Evolutionary conservation across 1,140 invertebrate genomes (phyloP).

Genomic region (Psilanteris sp.): DNA sequence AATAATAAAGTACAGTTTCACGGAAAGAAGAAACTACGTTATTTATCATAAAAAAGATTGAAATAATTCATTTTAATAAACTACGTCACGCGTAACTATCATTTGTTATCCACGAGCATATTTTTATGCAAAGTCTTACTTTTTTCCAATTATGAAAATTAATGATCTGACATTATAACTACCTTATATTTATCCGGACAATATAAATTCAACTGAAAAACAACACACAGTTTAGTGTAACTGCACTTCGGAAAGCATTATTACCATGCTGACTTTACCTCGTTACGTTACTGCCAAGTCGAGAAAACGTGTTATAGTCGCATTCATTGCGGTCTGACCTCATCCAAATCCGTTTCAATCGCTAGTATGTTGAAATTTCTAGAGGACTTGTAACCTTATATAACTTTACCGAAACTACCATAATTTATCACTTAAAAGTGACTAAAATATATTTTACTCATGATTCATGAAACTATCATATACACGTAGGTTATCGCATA

Average conservation of each 20-base stretch:
- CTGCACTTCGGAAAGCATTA: conserved; percentile 33
- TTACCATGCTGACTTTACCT: conserved; percentile 28
- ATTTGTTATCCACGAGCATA: background rate
- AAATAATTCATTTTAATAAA: conserved; percentile 13
- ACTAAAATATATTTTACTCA: conserved; percentile 32
- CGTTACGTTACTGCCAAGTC: conserved; percentile 33
- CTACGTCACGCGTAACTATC: background rate
- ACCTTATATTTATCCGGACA: conserved; percentile 12
- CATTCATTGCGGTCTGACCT: conserved; percentile 48
- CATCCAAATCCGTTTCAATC: conserved; percentile 46
- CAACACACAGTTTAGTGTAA: conserved; percentile 19
- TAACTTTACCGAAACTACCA: conserved; percentile 47
- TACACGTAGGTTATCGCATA: no score
- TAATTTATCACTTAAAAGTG: conserved; percentile 57
- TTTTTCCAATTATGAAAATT: conserved; percentile 18
- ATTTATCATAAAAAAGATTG: background rate
- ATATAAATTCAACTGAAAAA: conserved; percentile 25
- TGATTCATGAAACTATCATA: conserved; percentile 32
- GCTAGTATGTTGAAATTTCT: conserved; percentile 46
- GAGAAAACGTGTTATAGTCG: conserved; percentile 48
- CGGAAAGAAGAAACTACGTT: background rate
- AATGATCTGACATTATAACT: background rate
- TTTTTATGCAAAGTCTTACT: background rate
- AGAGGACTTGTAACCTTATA: conserved; percentile 27
- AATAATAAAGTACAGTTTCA: background rate